phyloP scores from a whole-genome alignment of 2,888 invertebrate species.

The Lasioglossum morio region DNA sequence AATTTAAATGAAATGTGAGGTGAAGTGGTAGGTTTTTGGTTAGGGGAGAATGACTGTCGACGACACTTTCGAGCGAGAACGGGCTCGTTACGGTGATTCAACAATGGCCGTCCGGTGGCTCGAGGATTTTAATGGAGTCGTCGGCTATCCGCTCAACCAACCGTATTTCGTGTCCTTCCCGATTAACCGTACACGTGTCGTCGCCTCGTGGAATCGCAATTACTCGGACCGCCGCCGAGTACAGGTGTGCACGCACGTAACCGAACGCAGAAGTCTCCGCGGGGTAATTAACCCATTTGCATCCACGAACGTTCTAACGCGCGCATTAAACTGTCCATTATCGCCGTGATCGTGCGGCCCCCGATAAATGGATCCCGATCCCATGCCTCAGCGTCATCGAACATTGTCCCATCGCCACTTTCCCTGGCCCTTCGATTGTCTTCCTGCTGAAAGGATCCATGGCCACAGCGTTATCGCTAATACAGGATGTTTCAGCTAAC shows the following conservation, averaged over 20 bases:
- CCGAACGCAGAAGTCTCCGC: constrained; percentile 52
- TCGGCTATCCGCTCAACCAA: constrained; percentile 14
- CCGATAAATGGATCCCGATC: constrained; percentile 35
- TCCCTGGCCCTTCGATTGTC: not conserved
- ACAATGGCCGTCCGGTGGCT: not conserved
- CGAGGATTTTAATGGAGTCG: constrained; percentile 31
- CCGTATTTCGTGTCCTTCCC: constrained; percentile 50
- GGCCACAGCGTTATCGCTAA: not conserved
- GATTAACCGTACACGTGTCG: constrained; percentile 50
- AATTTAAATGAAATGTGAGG: no score
- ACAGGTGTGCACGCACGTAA: constrained; percentile 44
- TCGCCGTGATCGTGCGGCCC: constrained; percentile 23
- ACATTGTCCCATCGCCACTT: not conserved
- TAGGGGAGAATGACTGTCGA: not conserved
- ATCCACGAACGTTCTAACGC: constrained; percentile 43
- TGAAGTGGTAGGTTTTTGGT: no score
- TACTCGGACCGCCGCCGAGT: constrained; percentile 37
- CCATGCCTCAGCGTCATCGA: constrained; percentile 16
- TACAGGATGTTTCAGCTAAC: no score
- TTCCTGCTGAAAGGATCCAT: not conserved
- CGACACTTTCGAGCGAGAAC: not conserved
- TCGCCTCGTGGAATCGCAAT: constrained; percentile 50
- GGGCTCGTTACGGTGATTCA: not conserved
- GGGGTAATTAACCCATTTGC: constrained; percentile 60
- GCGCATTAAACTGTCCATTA: constrained; percentile 50